Percentiles rank a stretch among this genome's conserved stretches.
phyloP scores from a whole-genome alignment of 2,113 vertebrate genomes.

The Pollachius pollachius region DNA sequence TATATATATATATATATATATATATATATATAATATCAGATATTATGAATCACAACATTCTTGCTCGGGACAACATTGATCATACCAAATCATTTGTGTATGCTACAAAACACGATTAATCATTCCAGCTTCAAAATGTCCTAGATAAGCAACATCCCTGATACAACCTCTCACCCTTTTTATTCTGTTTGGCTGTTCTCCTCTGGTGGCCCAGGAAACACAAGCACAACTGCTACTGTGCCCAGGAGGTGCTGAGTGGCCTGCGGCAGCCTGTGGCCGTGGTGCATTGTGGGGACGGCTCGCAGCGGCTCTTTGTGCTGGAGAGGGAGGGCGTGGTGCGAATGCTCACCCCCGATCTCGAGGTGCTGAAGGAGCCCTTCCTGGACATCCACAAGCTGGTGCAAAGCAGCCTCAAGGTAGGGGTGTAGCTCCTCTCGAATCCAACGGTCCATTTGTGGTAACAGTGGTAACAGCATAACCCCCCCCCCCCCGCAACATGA shows the following conservation, averaged over 20 bases:
- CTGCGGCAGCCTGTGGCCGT: conserved; percentile 88
- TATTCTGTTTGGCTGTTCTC: conserved; percentile 21
- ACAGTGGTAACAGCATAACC: no score
- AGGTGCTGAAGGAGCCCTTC: conserved; percentile 93
- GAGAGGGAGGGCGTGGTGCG: conserved; percentile 96
- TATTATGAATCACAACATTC: no score
- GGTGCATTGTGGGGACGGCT: conserved; percentile 90
- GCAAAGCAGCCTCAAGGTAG: conserved; percentile 97
- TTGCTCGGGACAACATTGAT: no score
- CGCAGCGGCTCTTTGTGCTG: conserved; percentile 93
- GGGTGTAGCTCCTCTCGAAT: conserved; percentile 30
- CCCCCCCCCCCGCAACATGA: no score
- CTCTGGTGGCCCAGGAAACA: conserved; percentile 85
- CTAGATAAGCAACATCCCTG: no score
- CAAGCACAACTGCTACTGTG: conserved; percentile 98
- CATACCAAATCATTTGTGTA: no score
- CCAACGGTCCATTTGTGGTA: neutral
- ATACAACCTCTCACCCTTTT: conserved; percentile 46
- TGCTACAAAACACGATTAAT: no score
- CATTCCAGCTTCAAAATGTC: no score
- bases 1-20: no score
- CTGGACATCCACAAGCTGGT: conserved; percentile 98
- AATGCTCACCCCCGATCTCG: conserved; percentile 86
- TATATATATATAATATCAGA: no score
- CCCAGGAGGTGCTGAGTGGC: conserved; percentile 90